These are phyloP conservation scores for Hystrix brachyura DNA, from an alignment of 2,113 vertebrate species.

Conservation along the genomic window DNA sequence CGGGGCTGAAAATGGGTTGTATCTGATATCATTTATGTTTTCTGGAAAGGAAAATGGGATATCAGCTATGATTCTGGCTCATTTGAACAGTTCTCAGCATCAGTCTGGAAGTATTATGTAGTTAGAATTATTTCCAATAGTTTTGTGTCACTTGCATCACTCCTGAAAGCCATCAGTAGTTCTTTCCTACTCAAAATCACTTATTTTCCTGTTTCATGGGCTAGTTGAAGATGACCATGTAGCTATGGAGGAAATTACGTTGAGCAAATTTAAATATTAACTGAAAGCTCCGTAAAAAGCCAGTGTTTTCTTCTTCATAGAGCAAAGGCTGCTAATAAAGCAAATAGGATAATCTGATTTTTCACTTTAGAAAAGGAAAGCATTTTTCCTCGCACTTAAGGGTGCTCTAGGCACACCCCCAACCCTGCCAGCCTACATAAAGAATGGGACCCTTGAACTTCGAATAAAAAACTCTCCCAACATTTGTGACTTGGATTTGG, in stretches of 20 bases:
- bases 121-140: conserved; percentile 73
- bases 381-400: background rate
- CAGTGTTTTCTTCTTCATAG: background rate
- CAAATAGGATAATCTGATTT: background rate
- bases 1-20: conserved; percentile 70
- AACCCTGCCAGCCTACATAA: accelerated
- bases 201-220: conserved; percentile 63
- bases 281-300: conserved; percentile 25
- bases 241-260: conserved; percentile 40
- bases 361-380: background rate
- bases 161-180: conserved; percentile 72
- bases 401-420: background rate
- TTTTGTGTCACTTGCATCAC: conserved; percentile 55
- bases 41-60: conserved; percentile 74
- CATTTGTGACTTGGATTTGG: background rate
- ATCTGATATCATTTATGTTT: conserved; percentile 81
- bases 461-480: background rate
- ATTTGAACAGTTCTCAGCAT: conserved; percentile 40
- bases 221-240: conserved; percentile 60
- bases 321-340: background rate
- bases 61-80: conserved; percentile 79
- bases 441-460: background rate
- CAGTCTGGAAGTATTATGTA: conserved; percentile 45
- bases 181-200: conserved; percentile 71
- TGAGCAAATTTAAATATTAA: conserved; percentile 72